A percentile compares a stretch with the other conserved stretches of the same genome.
Evolutionary conservation across 2,113 vertebrate genomes (phyloP).

Genomic region (Dipodomys merriami): DNA sequence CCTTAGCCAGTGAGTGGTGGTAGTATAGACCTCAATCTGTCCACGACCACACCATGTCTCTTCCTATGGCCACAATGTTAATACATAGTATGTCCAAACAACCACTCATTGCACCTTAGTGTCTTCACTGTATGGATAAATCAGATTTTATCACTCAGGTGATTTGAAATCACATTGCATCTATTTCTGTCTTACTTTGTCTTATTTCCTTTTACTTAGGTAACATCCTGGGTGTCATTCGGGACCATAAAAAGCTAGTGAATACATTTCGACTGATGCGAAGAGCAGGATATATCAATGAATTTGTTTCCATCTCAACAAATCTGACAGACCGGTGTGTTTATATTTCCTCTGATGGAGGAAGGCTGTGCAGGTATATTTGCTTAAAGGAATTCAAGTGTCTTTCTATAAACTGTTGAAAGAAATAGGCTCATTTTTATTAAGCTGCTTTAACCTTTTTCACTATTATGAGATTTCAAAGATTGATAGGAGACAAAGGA

Average conservation of each 20-base stretch:
- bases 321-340: slow-evolving; percentile 97
- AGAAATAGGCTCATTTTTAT: neutral
- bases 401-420: slow-evolving; percentile 33
- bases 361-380: slow-evolving; percentile 96
- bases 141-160: no score
- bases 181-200: neutral
- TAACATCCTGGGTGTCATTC: slow-evolving; percentile 97
- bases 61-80: neutral
- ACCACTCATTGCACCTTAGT: neutral
- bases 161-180: neutral
- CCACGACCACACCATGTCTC: neutral
- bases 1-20: neutral
- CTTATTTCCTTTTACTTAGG: slow-evolving; percentile 84
- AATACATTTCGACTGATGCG: slow-evolving; percentile 97
- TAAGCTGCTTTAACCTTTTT: slow-evolving; percentile 34
- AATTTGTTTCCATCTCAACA: slow-evolving; percentile 99
- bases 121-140: neutral
- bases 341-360: slow-evolving; percentile 98
- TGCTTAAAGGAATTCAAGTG: neutral
- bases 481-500: neutral
- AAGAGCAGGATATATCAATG: slow-evolving; percentile 96
- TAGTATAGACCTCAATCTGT: rapidly evolving
- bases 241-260: slow-evolving; percentile 95
- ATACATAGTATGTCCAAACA: neutral
- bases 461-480: slow-evolving; percentile 2